Percentiles rank a stretch among this genome's conserved stretches.
Conservation (phyloP, 2,113 vertebrate species). For the Poicephalus meyeri region DNA sequence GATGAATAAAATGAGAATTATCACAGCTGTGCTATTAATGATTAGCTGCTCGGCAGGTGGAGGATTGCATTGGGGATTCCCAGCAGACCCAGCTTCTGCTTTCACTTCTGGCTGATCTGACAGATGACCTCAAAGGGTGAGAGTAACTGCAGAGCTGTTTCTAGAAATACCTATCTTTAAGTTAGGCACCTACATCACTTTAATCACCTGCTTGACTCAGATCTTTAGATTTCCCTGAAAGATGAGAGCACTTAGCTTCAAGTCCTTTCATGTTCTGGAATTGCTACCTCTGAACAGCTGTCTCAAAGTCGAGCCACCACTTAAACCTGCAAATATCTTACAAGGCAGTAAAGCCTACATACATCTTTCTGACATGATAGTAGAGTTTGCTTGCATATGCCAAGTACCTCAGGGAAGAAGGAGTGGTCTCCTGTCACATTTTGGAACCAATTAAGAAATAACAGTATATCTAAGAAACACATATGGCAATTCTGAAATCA, state of each 20-base stretch:
- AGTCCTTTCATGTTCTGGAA: constrained; percentile 6
- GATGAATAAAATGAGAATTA: neutral
- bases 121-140: neutral
- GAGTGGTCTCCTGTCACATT: neutral
- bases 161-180: neutral
- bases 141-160: neutral
- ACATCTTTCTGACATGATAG: constrained; percentile 15
- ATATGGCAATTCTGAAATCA: constrained; percentile 5
- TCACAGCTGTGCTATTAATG: neutral
- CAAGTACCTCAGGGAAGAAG: neutral
- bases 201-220: neutral
- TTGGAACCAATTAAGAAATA: constrained; percentile 9
- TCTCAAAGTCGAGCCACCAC: constrained; percentile 39
- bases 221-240: constrained; percentile 19
- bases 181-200: neutral
- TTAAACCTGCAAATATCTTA: constrained; percentile 40
- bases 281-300: neutral
- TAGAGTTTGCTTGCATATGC: neutral
- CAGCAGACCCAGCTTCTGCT: neutral
- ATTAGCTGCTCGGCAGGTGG: neutral
- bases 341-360: constrained; percentile 16
- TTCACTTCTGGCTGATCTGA: neutral
- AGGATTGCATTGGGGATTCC: neutral
- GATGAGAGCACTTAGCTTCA: neutral
- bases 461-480: neutral